Evolutionary conservation across 2,797 vertebrate species (phyloP), one percentile per base, ranked within the genome.

Genomic region (Anolis apletophallus): DNA sequence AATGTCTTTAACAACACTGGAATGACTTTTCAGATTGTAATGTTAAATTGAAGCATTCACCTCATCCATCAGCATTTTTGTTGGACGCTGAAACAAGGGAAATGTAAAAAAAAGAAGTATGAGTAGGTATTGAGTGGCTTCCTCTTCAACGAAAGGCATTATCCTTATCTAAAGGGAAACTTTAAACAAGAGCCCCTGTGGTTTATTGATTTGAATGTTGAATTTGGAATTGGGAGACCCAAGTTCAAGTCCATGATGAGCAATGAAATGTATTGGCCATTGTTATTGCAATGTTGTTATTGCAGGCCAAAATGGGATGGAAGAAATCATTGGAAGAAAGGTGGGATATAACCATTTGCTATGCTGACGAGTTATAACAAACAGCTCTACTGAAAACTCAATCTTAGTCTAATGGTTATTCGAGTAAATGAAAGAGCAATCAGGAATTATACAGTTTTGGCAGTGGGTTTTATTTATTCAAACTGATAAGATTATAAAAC

Each of bases 1-100:
- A 88, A 59, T 50, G 61, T 77, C 54, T 88, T 34, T 86, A 91
- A 89, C 79, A 55, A 11, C 64, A 74, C 81, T 81, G 83, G 77
- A 55, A 59, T 13, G 34, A 77, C 36, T 87, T 68, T 83, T 78
- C n/a, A 80, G 59, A 72, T 40, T 61, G 3, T 1, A 88, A 84
- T 88, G 55, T 84, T 82, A 84, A 89, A 81, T 8, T 73, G 54
- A 32, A 11, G 29, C 1, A 36, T 89, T 93, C 83, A 85, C 19
- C n/a, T n/a, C 10, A 57, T 68, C 68, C 77, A 7, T 73, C 80
- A 50, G 21, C 23, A 8, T 68, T 73, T 74, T 74, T 83, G 85
- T 74, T n/a, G 55, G 40, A 74, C 73, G 29, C 11, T 32, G 3
- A 88, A 87, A 21, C 10, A 76, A 92, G 77, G 82, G 67, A 67